These are phyloP conservation scores for Malacoraja senta DNA, from an alignment of 2,797 vertebrate species.

Conservation along the genomic window DNA sequence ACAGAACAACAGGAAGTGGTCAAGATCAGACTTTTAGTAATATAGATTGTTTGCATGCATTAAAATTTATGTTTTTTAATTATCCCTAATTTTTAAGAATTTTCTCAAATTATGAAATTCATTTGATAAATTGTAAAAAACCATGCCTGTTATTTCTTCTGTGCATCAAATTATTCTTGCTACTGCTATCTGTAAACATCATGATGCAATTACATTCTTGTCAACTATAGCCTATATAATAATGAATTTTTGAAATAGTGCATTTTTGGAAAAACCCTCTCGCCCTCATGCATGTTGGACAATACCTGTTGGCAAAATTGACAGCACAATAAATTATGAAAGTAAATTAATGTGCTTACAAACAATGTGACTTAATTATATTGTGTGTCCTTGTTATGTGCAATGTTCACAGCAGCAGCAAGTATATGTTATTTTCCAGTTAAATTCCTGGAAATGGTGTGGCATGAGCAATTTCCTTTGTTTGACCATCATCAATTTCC, in stretches of 20 bases:
- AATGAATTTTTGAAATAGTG: not conserved
- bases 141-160: not conserved
- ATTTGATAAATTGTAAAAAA: not conserved
- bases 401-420: not conserved
- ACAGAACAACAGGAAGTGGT: too few relatives aligned
- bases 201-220: not conserved
- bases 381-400: not conserved
- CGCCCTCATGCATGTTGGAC: not conserved
- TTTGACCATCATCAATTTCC: slow-evolving; percentile 52
- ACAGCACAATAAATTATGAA: not conserved
- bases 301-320: not conserved
- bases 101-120: not conserved
- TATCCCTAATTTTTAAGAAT: not conserved
- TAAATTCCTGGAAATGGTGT: slow-evolving; percentile 47
- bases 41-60: not conserved
- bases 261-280: not conserved
- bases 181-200: not conserved
- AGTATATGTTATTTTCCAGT: not conserved
- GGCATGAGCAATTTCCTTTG: slow-evolving; percentile 46
- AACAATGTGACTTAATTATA: not conserved
- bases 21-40: too few relatives aligned
- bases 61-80: not conserved
- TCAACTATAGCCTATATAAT: not conserved
- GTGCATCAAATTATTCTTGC: not conserved
- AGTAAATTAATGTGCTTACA: not conserved